Evolutionary conservation across 2,888 invertebrate species (phyloP), one percentile per base, ranked within the genome.

Genomic region (Baronia brevicornis): DNA sequence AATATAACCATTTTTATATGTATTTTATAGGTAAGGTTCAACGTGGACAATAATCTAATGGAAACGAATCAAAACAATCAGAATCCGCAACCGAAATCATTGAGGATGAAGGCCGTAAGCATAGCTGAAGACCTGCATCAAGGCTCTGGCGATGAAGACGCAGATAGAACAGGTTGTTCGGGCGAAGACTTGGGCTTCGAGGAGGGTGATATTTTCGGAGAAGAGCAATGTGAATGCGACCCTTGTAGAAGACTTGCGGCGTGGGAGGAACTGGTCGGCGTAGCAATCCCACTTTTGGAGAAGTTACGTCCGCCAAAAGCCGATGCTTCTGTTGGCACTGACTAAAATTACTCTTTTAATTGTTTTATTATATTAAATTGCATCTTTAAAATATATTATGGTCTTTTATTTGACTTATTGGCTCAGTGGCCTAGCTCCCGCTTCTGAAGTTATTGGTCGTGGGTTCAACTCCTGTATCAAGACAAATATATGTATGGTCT

Each of bases 191-290:
- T 77, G 1, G 78, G 79, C 15, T 80, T 80, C 35, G 79, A 79
- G 36, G 78, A 78, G 17, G 78, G 74, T 2, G 71, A 70, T n/a
- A 29, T 30, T 3, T 9, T 51, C 13, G 60, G 46, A 3, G 72
- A 73, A 17, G 61, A 60, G 7, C 72, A 70, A 33, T 85, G 85
- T 22, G 57, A 54, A 0, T 75, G 85, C 25, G 67, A 48, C 0
- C 64, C 78, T 0, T 84, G 84, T 27, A 45, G 51, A 9, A 46
- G 72, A 4, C 71, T 86, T 6, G 72, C 77, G 1, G 64, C 88
- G 5, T 92, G 92, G 92, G 92, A 92, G 62, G 91, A 91, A 52
- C 89, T 93, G 53, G 90, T 91, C 1, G 85, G 87, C 8, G 91
- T 92, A 0, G 92, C 91, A 1, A 88, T 91, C 20, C 92, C 92